Evolutionary conservation across 2,888 invertebrate genomes (phyloP).

Genomic region (Prenolepis imparis): DNA sequence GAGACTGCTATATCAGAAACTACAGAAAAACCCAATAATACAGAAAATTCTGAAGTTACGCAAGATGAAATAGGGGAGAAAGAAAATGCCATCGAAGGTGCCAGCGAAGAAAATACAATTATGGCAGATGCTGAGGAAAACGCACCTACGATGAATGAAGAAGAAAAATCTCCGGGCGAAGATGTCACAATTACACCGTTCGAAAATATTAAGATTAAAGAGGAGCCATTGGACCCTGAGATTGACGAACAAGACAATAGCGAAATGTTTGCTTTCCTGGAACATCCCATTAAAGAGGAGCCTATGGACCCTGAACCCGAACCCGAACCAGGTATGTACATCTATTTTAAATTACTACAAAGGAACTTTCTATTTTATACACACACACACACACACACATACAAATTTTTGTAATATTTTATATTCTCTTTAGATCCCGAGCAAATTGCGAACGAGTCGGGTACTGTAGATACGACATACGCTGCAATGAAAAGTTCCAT

Average conservation of each 20-base stretch:
- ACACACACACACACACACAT: neutral
- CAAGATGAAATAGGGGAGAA: constrained; percentile 77
- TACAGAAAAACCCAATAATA: constrained; percentile 79
- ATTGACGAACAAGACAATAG: constrained; percentile 72
- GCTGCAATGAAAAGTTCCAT: constrained; percentile 89
- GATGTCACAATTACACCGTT: constrained; percentile 88
- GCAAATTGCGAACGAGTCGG: constrained; percentile 86
- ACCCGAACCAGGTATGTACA: constrained; percentile 79
- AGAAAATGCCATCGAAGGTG: constrained; percentile 57
- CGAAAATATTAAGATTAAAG: constrained; percentile 89
- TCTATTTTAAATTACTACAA: neutral
- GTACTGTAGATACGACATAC: constrained; percentile 87
- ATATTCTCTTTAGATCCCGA: constrained; percentile 84
- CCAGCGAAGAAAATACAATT: constrained; percentile 85
- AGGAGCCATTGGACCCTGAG: constrained; percentile 89
- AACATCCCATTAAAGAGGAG: constrained; percentile 79
- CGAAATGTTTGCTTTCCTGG: constrained; percentile 74
- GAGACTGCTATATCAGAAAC: constrained; percentile 86
- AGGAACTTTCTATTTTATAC: neutral
- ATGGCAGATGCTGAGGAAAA: constrained; percentile 84
- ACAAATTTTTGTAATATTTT: neutral
- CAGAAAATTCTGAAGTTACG: constrained; percentile 79
- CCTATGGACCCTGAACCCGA: constrained; percentile 81
- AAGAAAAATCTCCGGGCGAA: constrained; percentile 85
- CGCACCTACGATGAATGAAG: constrained; percentile 74